Base-by-base conservation (phyloP, 2,797 vertebrate genomes). In the Hippoglossus hippoglossus region DNA sequence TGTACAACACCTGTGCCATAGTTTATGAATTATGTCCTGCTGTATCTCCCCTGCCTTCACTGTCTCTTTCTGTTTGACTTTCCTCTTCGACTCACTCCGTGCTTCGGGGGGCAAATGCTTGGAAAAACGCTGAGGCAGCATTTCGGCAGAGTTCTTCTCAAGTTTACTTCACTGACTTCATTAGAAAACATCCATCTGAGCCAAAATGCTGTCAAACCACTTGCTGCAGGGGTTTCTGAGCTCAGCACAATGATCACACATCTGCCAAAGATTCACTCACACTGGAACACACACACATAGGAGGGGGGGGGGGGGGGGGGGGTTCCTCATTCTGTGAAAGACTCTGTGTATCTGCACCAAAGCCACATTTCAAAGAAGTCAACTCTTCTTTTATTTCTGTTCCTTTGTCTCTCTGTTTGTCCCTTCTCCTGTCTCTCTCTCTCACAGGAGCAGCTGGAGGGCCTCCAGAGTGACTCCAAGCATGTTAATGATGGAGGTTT, bases 401-500 rank as follows among this genome's bases (percentile, higher is more conserved):
- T 39, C 73, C 34, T 71, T 49, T 75, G 36, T 80, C 52, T 73
- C 54, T 78, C 22, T 70, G 1, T 82, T 67, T 79, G 24, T 82
- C 52, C 41, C 61, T 49, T 75, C n/a, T 80, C 47, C 55, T 82
- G 26, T 79, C 47, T 82, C 56, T 74, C 56, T 74, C 21, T 22
- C 57, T 69, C 55, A 47, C 68, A 99, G 97, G 95, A 96, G 90
- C 96, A 98, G 73, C 92, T 95, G 81, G 94, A 92, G 89, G 95
- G 93, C 86, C 89, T 96, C 62, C 95, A 97, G 89, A 95, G 91
- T 82, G 92, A 84, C 70, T 89, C 95, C 90, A 93, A 94, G 86
- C 93, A 95, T 80, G 90, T 93, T 81, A 88, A 87, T 39, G 94
- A 95, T 88, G 95, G 92, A 83, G 94, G 92, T 80, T 94, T 93